Base-by-base conservation (phyloP, 2,113 vertebrate species). In the Paraplagusia blochii region DNA sequence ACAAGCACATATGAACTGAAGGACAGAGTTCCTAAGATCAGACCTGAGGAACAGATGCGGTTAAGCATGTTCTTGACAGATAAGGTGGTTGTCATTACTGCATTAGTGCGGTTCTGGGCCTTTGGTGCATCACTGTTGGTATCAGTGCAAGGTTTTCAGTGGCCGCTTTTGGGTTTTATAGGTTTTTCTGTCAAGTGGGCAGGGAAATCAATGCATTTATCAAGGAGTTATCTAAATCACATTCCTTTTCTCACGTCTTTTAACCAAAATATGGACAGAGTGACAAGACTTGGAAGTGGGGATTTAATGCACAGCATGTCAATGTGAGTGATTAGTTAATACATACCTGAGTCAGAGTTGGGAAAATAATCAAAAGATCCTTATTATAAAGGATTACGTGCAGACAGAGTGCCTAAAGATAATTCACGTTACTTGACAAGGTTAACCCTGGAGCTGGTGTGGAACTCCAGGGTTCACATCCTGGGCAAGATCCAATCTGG, bases 21-120 rank as follows among this genome's bases (percentile, higher is more conserved):
- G 42, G 42, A 48, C 46, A 64, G 69, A 57, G 46, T 66, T 49
- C 42, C 10, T 43, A 61, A 57, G 77, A 72, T 46, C 16, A 18
- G 51, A 36, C 57, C 66, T 63, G 7, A 43, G 60, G 57, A 68
- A 71, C 29, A 13, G 39, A 17, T 60, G 38, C 39, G 57, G 66
- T 59, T 53, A 58, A 64, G 56, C n/a, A 22, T 77, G 18, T 69
- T 48, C 11, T 53, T 79, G 71, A 83, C 80, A 73, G 65, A 19
- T 17, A 33, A 10, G 50, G 9, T 57, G 49, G 65, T 51, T 35
- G 60, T 69, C 66, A 11, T 13, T 40, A 11, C 13, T 4, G 11
- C 13, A 4, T 40, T 10, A 1, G 38, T 40, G 38, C 9, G 10
- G 38, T 11, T 40, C 38, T 5, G 8, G 10, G 38, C 12, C 38